phyloP scores from a whole-genome alignment of 2,888 invertebrate genomes.

The Drymonia ruficornis region DNA sequence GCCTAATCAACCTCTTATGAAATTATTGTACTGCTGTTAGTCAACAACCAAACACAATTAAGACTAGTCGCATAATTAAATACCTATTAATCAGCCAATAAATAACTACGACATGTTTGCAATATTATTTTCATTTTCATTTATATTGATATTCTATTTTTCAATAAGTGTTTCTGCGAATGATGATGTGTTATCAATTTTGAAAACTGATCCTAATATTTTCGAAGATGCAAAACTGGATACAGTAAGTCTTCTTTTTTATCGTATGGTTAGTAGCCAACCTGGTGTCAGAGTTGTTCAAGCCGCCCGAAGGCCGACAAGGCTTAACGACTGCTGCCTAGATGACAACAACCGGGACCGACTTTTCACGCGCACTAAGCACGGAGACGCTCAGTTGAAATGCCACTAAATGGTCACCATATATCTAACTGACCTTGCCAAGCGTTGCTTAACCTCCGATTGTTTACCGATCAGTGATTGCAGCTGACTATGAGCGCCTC shows the following conservation, averaged over 20 bases:
- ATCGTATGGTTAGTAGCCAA: not conserved
- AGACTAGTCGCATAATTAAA: not conserved
- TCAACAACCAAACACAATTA: conserved; percentile 33
- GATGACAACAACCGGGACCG: no score
- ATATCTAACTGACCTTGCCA: no score
- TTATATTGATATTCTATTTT: conserved; percentile 4
- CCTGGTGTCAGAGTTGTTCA: no score
- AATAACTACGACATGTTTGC: not conserved
- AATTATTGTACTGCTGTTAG: conserved; percentile 39
- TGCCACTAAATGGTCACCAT: no score
- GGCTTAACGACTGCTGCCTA: no score
- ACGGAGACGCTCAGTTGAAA: no score
- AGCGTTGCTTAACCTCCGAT: no score
- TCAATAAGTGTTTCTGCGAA: not conserved
- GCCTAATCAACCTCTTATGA: conserved; percentile 35
- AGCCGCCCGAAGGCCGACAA: no score
- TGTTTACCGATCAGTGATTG: no score
- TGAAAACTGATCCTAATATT: conserved; percentile 46
- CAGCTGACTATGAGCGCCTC: no score
- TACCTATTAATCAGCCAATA: not conserved
- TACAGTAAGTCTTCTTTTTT: conserved; percentile 55
- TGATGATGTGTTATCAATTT: conserved; percentile 7
- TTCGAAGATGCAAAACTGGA: conserved; percentile 71
- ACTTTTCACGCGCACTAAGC: no score
- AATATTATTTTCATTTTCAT: not conserved